These are phyloP conservation scores for Sturnus vulgaris DNA, from an alignment of 2,113 vertebrate genomes.

Conservation along the genomic window DNA sequence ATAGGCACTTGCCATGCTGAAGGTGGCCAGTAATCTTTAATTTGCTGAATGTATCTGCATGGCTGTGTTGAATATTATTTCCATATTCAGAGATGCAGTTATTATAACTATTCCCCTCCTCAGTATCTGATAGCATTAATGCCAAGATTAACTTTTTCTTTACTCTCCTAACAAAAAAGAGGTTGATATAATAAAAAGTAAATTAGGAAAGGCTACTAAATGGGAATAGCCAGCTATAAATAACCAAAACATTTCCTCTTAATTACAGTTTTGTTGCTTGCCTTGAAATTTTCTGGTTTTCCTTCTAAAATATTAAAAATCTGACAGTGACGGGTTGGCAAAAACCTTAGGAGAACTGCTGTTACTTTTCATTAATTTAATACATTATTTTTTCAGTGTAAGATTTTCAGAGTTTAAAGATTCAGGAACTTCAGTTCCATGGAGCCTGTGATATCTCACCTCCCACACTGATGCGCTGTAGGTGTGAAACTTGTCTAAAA, in stretches of 20 bases:
- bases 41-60: not conserved
- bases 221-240: not conserved
- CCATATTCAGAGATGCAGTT: not conserved
- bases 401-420: not conserved
- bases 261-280: not conserved
- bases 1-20: not conserved
- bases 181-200: not conserved
- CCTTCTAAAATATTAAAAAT: not conserved
- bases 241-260: not conserved
- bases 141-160: not conserved
- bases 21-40: not conserved
- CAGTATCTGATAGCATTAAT: not conserved
- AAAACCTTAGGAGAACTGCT: not conserved
- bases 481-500: not conserved
- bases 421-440: not conserved
- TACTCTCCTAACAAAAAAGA: not conserved
- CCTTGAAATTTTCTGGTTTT: not conserved
- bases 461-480: not conserved
- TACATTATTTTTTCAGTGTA: not conserved
- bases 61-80: not conserved
- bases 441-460: not conserved
- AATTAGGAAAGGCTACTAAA: slow-evolving; percentile 19
- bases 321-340: not conserved
- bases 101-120: not conserved
- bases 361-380: not conserved